A percentile compares a stretch with the other conserved stretches of the same genome.
phyloP scores from a whole-genome alignment of 1,140 invertebrate species.

The Solenopsis fugax region DNA sequence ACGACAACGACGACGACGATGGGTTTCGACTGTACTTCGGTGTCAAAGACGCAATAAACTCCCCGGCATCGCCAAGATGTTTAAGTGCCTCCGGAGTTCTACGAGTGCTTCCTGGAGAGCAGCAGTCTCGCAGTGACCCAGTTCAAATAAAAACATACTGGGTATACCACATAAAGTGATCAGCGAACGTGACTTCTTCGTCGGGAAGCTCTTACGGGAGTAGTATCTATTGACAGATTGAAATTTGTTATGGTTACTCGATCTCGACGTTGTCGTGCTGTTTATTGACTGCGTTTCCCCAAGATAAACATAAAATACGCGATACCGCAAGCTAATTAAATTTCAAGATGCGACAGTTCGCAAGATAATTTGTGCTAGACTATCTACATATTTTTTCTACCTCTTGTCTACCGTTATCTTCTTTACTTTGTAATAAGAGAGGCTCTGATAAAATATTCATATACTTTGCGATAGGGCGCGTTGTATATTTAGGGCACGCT shows the following conservation, averaged over 20 bases:
- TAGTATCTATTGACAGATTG: conserved; percentile 46
- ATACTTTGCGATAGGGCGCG: not conserved
- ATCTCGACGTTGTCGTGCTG: not conserved
- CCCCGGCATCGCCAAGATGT: conserved; percentile 40
- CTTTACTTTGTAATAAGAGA: not conserved
- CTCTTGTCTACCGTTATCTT: not conserved
- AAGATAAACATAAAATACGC: not conserved
- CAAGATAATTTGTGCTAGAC: not conserved
- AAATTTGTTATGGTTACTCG: conserved; percentile 37
- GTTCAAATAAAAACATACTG: conserved; percentile 79
- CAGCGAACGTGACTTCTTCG: conserved; percentile 56
- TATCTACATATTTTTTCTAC: not conserved
- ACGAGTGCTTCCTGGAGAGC: conserved; percentile 53
- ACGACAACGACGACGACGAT: conserved; percentile 56
- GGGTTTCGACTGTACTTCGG: conserved; percentile 50
- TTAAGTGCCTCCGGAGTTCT: conserved; percentile 57
- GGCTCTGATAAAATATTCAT: conserved; percentile 8
- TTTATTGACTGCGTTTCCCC: not conserved
- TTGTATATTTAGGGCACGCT: not conserved
- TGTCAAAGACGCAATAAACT: conserved; percentile 64
- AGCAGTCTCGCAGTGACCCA: conserved; percentile 71
- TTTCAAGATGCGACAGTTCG: conserved; percentile 10
- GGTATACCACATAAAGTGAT: conserved; percentile 53
- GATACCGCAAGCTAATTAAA: not conserved
- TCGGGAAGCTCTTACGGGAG: conserved; percentile 23